Base-by-base conservation (phyloP, 2,888 invertebrate species). In the Heliconius hortense region DNA sequence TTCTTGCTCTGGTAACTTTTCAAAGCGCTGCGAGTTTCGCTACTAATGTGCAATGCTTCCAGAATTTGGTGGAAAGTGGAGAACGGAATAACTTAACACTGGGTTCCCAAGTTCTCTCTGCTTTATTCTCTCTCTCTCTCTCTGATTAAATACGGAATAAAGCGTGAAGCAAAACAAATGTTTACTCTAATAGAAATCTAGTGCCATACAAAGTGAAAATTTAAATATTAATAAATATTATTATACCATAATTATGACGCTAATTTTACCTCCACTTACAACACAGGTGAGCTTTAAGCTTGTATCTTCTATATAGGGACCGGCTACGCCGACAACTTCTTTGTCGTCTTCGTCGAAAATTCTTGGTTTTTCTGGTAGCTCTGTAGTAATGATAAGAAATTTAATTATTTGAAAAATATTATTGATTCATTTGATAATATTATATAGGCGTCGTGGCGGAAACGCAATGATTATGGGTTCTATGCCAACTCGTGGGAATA, bases 221-320 rank as follows among this genome's bases (percentile, higher is more conserved):
- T 10, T 56, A n/a, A 21, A 56, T 56, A 56, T 56, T 10, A 56
- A n/a, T n/a, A n/a, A 56, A 56, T 56, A 13, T 11, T 43, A 43
- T 35, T 67, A 48, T 56, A 67, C 48, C 31, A 56, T 69, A 31
- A 60, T 24, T 48, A 43, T 67, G 24, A 76, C 77, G 78, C 79
- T 79, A 82, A 79, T 84, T 87, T 93, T 94, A 97, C 97, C 97
- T 94, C 97, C 97, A 83, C 95, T 95, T 84, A 97, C 97, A 88
- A 96, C 95, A 89, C 97, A 97, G 82, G 95, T 96, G 75, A 97
- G 95, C 84, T 95, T 96, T 90, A 96, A 94, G 82, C 95, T 95
- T 28, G 95, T 95, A 60, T 96, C 96, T 89, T 97, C 97, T 81
- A 95, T 93, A 85, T 96, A 97, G 0, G 97, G 97, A 2, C 97